These are phyloP conservation scores for Apodemia zela DNA, from an alignment of 2,888 invertebrate species.

Conservation along the genomic window DNA sequence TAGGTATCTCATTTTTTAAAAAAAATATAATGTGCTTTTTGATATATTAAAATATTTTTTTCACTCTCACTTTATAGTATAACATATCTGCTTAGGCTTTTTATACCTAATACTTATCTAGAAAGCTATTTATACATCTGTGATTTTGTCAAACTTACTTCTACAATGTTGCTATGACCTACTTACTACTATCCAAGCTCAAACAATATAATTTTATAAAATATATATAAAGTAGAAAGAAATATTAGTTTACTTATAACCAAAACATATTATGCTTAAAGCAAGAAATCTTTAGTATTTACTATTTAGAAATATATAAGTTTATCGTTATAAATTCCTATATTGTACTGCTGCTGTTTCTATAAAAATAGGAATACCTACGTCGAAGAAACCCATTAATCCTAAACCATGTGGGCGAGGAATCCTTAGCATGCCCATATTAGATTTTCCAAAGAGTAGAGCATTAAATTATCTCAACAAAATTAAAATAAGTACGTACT, in stretches of 20 bases:
- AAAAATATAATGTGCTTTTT: background rate
- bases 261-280: too few species aligned
- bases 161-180: background rate
- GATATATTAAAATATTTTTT: background rate
- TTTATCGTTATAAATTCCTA: background rate
- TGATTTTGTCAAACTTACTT: background rate
- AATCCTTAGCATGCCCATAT: background rate
- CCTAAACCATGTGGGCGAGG: background rate
- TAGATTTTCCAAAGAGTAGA: background rate
- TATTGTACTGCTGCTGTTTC: background rate
- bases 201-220: too few species aligned
- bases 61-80: too few species aligned
- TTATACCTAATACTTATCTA: background rate
- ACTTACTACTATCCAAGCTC: background rate
- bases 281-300: too few species aligned
- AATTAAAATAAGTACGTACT: background rate
- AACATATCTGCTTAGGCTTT: too few species aligned
- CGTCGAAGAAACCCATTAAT: too few species aligned
- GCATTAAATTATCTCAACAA: background rate
- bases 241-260: too few species aligned
- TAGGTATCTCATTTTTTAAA: too few species aligned
- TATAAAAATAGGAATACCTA: background rate
- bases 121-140: background rate
- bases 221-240: too few species aligned
- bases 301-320: too few species aligned